Evolutionary conservation across 1,140 invertebrate genomes (phyloP).

Genomic region (Nasonia longicornis): DNA sequence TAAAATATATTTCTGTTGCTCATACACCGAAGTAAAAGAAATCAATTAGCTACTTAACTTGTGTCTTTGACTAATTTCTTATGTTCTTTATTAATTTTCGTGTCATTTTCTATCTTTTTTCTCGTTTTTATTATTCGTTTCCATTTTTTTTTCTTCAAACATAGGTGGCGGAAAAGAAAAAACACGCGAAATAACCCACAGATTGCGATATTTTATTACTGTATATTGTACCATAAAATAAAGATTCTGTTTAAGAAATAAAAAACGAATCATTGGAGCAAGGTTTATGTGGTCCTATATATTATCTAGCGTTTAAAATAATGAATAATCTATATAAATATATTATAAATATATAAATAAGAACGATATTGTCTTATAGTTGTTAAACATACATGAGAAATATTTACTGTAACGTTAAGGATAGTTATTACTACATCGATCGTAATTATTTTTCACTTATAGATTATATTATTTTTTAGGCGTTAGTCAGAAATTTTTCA

Average conservation of each 20-base stretch:
- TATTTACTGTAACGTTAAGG: slow-evolving; percentile 66
- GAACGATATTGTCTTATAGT: slow-evolving; percentile 61
- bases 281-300: slow-evolving; percentile 69
- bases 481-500: slow-evolving; percentile 66
- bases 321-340: slow-evolving; percentile 47
- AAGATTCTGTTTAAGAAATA: slow-evolving; percentile 61
- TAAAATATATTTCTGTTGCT: slow-evolving; percentile 47
- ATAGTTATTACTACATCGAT: slow-evolving; percentile 58
- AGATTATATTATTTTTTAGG: slow-evolving; percentile 65
- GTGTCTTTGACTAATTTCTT: slow-evolving; percentile 38
- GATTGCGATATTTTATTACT: slow-evolving; percentile 63
- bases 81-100: slow-evolving; percentile 38
- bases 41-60: slow-evolving; percentile 64
- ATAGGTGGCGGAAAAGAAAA: slow-evolving; percentile 62
- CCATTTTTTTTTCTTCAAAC: slow-evolving; percentile 52
- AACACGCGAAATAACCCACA: slow-evolving; percentile 50
- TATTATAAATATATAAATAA: slow-evolving; percentile 54
- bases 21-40: slow-evolving; percentile 47
- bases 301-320: slow-evolving; percentile 62
- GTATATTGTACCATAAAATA: slow-evolving; percentile 61
- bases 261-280: slow-evolving; percentile 65
- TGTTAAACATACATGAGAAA: slow-evolving; percentile 65
- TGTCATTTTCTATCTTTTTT: slow-evolving; percentile 42
- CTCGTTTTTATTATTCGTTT: slow-evolving; percentile 43
- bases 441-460: slow-evolving; percentile 68